These are phyloP conservation scores for Polyploca ridens DNA, from an alignment of 2,888 invertebrate genomes.

Conservation along the genomic window DNA sequence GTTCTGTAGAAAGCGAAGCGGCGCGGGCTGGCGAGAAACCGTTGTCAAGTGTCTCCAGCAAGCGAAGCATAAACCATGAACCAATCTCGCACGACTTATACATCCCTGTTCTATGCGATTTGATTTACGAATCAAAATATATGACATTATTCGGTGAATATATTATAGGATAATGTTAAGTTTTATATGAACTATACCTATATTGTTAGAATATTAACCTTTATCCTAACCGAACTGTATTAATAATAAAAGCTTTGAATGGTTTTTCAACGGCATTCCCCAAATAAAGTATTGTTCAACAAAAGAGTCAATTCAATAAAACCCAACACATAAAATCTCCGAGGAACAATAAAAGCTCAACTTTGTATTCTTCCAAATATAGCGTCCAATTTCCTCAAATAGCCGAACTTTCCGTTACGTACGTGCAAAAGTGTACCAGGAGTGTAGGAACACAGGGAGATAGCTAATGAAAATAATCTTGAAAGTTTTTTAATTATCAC, in stretches of 20 bases:
- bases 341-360: conserved; percentile 50
- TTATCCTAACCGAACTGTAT: conserved; percentile 16
- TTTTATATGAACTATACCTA: background rate
- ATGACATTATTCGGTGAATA: too few species aligned
- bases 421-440: conserved; percentile 27
- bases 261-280: conserved; percentile 27
- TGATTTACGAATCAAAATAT: background rate
- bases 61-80: background rate
- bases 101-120: conserved; percentile 16
- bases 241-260: conserved; percentile 29
- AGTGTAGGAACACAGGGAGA: conserved; percentile 26
- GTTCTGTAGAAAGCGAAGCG: conserved; percentile 23
- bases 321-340: conserved; percentile 47
- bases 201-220: conserved; percentile 13
- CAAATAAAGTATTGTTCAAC: conserved; percentile 23
- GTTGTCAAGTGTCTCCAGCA: background rate
- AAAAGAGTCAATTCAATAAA: conserved; percentile 57
- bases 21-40: conserved; percentile 15
- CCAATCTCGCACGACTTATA: conserved; percentile 10
- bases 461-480: conserved; percentile 49
- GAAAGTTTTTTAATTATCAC: conserved; percentile 64
- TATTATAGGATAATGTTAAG: too few species aligned
- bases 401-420: conserved; percentile 36
- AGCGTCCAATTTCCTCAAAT: conserved; percentile 41
- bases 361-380: conserved; percentile 44